A percentile compares a stretch with the other conserved stretches of the same genome.
These are phyloP conservation scores for Sparus aurata DNA, from an alignment of 2,797 vertebrate species.

Conservation along the genomic window DNA sequence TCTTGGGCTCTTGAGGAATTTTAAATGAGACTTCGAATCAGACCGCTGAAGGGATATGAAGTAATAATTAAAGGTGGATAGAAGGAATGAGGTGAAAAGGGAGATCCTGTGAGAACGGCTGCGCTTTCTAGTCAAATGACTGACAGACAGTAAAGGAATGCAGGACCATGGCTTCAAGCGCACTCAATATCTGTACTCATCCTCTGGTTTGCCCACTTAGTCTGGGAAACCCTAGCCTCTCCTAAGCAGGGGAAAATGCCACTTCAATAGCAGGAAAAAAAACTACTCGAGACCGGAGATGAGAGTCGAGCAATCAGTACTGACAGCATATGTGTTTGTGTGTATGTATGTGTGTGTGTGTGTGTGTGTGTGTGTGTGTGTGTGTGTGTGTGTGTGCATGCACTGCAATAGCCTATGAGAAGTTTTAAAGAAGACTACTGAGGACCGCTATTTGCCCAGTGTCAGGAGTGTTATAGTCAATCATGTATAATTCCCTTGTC, in stretches of 20 bases:
- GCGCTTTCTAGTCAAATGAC: conserved; percentile 48
- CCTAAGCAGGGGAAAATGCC: conserved; percentile 59
- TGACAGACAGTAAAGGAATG: conserved; percentile 72
- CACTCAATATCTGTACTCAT: conserved; percentile 64
- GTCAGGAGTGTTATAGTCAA: conserved; percentile 52
- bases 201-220: conserved; percentile 73
- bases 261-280: conserved; percentile 73
- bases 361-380: conserved; percentile 36
- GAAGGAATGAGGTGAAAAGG: conserved; percentile 43
- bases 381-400: conserved; percentile 24
- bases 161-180: conserved; percentile 36
- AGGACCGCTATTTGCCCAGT: conserved; percentile 32
- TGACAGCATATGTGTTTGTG: conserved; percentile 58
- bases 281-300: conserved; percentile 60
- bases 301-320: conserved; percentile 65
- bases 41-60: conserved; percentile 32
- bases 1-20: conserved; percentile 12
- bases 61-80: conserved; percentile 28
- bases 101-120: conserved; percentile 40
- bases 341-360: conserved; percentile 41
- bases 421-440: conserved; percentile 31
- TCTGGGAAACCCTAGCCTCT: conserved; percentile 71
- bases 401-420: conserved; percentile 38
- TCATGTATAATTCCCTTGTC: conserved; percentile 42
- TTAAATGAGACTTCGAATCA: conserved; percentile 27